Conservation (phyloP, 2,888 invertebrate genomes). For the Copidosoma aretas region DNA sequence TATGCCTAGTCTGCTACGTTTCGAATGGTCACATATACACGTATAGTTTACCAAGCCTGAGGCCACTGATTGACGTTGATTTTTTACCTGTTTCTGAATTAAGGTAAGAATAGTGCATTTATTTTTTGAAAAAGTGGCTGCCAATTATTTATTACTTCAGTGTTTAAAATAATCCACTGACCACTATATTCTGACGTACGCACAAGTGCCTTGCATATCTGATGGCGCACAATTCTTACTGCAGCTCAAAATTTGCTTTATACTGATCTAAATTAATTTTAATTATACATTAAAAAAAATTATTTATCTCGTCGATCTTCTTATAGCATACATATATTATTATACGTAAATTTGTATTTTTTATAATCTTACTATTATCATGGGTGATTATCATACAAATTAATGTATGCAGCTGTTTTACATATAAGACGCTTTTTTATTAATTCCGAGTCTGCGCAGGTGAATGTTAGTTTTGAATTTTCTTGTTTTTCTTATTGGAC, state of each 20-base stretch:
- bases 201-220: conserved; percentile 38
- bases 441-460: conserved; percentile 33
- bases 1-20: conserved; percentile 91
- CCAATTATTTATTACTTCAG: conserved; percentile 29
- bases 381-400: conserved; percentile 4
- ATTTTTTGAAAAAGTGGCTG: conserved; percentile 5
- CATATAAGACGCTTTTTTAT: conserved; percentile 30
- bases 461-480: conserved; percentile 30
- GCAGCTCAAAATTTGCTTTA: conserved; percentile 37
- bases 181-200: conserved; percentile 37
- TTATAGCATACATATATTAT: background rate
- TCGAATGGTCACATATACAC: conserved; percentile 93
- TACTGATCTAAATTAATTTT: conserved; percentile 13
- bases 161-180: conserved; percentile 38
- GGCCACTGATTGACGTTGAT: conserved; percentile 89
- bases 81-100: conserved; percentile 93
- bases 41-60: conserved; percentile 94
- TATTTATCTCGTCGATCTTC: background rate
- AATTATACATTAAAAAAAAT: conserved; percentile 5
- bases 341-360: background rate
- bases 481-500: conserved; percentile 23
- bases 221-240: conserved; percentile 35
- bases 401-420: conserved; percentile 29
- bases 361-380: background rate
- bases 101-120: conserved; percentile 70